Conservation (phyloP, 2,888 invertebrate species). For the Craniophora ligustri region DNA sequence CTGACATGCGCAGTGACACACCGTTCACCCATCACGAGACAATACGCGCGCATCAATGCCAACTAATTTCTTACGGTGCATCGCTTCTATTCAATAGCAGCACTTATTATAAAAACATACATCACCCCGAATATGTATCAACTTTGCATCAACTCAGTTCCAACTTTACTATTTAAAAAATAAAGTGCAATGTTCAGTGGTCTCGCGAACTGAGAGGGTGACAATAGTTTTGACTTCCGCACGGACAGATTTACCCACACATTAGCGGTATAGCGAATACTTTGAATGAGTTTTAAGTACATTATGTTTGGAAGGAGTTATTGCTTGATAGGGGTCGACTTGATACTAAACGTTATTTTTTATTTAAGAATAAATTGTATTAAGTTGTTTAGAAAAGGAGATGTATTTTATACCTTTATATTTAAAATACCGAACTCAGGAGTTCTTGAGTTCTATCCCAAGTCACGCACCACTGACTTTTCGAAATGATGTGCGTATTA, state of each 20-base stretch:
- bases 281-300: slow-evolving; percentile 63
- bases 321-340: slow-evolving; percentile 55
- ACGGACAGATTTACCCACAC: slow-evolving; percentile 81
- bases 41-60: slow-evolving; percentile 79
- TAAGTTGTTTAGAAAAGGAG: slow-evolving; percentile 21
- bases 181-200: slow-evolving; percentile 42
- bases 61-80: slow-evolving; percentile 86
- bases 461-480: no score
- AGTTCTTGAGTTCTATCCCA: no score
- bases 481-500: no score
- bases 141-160: slow-evolving; percentile 12
- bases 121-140: slow-evolving; percentile 48
- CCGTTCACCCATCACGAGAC: slow-evolving; percentile 65
- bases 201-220: slow-evolving; percentile 49
- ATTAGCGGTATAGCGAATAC: slow-evolving; percentile 77
- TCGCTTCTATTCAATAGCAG: slow-evolving; percentile 75
- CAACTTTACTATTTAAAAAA: accelerated
- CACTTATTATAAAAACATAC: slow-evolving; percentile 57
- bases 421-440: no score
- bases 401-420: slow-evolving; percentile 20
- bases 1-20: slow-evolving; percentile 59
- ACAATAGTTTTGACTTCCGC: slow-evolving; percentile 73
- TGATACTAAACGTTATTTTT: slow-evolving; percentile 52
- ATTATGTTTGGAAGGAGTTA: slow-evolving; percentile 53
- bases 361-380: slow-evolving; percentile 46